These are phyloP conservation scores for Hirudo medicinalis DNA, from an alignment of 1,140 invertebrate species.

Conservation along the genomic window DNA sequence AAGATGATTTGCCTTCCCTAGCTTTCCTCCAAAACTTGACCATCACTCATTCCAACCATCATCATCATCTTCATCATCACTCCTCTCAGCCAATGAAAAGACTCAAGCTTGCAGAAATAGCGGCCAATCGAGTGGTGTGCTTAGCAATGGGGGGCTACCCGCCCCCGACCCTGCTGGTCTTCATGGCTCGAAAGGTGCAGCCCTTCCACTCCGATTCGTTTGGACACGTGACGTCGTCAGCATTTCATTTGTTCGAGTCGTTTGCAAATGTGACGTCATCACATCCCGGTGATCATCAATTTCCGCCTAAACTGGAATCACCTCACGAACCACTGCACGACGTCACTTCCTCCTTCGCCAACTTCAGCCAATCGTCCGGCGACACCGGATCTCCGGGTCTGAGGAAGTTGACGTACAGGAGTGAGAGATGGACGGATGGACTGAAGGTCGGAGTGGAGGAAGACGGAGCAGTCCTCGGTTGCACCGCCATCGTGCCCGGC, in stretches of 20 bases:
- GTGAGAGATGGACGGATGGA: not conserved
- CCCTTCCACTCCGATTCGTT: no score
- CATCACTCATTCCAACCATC: no score
- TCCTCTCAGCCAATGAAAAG: no score
- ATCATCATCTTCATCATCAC: no score
- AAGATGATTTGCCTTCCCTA: no score
- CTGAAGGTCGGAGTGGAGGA: not conserved
- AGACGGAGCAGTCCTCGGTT: not conserved
- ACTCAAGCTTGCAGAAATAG: no score
- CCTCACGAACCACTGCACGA: not conserved
- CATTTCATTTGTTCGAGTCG: no score
- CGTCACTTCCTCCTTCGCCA: constrained; percentile 5
- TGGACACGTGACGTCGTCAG: no score
- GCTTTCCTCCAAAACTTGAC: no score
- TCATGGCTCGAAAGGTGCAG: not conserved
- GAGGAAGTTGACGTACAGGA: constrained; percentile 6
- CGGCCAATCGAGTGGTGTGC: not conserved
- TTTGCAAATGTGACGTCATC: no score
- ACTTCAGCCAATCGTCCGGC: not conserved
- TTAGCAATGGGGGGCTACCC: constrained; percentile 7
- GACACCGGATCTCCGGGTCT: not conserved
- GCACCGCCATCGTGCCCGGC: constrained; percentile 3
- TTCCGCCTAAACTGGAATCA: no score
- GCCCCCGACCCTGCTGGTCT: constrained; percentile 5
- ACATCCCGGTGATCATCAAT: no score